These are phyloP conservation scores for Andricus curvator DNA, from an alignment of 2,888 invertebrate genomes.

Conservation along the genomic window DNA sequence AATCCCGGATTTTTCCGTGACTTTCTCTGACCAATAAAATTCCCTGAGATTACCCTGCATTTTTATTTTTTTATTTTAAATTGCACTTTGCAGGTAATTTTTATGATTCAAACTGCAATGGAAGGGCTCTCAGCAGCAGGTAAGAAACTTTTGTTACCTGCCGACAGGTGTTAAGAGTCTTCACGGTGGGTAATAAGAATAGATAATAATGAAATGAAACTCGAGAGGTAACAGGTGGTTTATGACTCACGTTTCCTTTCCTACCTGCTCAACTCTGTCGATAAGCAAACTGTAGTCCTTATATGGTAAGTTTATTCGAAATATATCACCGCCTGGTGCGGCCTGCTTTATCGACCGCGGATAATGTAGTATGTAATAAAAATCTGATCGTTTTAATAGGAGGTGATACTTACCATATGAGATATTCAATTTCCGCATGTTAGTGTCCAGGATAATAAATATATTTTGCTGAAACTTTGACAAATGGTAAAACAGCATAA, in stretches of 20 bases:
- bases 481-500: no score
- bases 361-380: neutral
- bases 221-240: constrained; percentile 34
- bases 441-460: no score
- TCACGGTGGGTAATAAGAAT: neutral
- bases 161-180: constrained; percentile 16
- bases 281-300: constrained; percentile 9
- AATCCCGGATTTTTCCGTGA: no score
- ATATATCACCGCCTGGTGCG: neutral
- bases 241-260: neutral
- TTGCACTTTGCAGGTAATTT: neutral
- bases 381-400: neutral
- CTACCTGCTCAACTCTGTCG: constrained; percentile 23
- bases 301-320: constrained; percentile 24
- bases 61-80: neutral
- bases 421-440: no score
- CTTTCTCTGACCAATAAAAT: no score
- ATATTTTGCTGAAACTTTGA: no score
- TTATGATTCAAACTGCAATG: neutral
- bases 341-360: constrained; percentile 13
- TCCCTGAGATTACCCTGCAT: no score
- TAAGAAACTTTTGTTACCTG: neutral
- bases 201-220: neutral
- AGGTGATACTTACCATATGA: no score
- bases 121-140: neutral